Evolutionary conservation across 2,888 invertebrate species (phyloP), one percentile per base, ranked within the genome.

Genomic region (Asteroscopus sphinx): DNA sequence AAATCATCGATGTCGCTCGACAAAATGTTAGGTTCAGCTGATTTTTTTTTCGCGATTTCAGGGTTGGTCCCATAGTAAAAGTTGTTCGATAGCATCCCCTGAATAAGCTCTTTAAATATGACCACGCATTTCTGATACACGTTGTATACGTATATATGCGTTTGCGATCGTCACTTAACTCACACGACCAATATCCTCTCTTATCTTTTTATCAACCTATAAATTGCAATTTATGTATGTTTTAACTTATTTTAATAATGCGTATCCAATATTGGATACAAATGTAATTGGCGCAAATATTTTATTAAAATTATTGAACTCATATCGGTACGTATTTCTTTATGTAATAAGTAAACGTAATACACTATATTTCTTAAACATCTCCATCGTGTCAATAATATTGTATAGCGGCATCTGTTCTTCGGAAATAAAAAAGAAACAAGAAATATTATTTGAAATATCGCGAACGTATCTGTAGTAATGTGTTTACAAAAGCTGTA

Each of bases 401-500:
- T 65, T 58, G 12, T 32, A 52, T 35, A 57, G 30, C 57, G 37
- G 32, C 45, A 30, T 39, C 64, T 56, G 66, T 61, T 71, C 66
- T 47, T 54, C 37, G 48, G 44, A 54, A 47, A 61, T 55, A 53
- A 53, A 67, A 63, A 51, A 13, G 26, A 13, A 16, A 64, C 40
- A 32, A 48, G 37, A 41, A 52, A 67, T 46, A 49, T 57, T 11
- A 54, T 53, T 69, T 68, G 62, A 66, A 65, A 66, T 55, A 61
- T 62, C 55, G 67, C 56, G 52, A 69, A 66, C 62, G 73, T 77
- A 75, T 81, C 78, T 79, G 79, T 83, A 80, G 80, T 85, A 79
- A 80, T 84, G 76, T 85, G 82, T 88, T 90, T 85, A 87, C 86
- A 82, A 87, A 85, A 85, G 82, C 76, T 83, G 82, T 83, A 84